Conservation (phyloP, 2,888 invertebrate genomes). For the Pyrrhosoma nymphula region DNA sequence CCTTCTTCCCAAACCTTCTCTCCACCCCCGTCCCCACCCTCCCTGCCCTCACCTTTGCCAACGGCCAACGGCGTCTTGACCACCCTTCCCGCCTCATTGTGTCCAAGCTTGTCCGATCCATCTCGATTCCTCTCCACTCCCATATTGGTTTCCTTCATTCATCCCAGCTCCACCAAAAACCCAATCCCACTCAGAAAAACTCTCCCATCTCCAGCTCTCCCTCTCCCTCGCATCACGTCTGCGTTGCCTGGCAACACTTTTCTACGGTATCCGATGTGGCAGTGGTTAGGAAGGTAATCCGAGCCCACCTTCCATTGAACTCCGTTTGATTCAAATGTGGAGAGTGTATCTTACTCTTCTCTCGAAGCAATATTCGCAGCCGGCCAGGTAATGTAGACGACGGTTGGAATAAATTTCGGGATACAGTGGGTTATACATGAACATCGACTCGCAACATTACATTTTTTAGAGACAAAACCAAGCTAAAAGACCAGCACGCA, state of each 20-base stretch:
- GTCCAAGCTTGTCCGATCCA: not conserved
- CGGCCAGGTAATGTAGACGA: too few species aligned
- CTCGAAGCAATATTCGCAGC: too few species aligned
- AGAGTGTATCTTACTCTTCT: not conserved
- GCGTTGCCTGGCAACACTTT: not conserved
- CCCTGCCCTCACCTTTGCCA: not conserved
- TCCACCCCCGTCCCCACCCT: not conserved
- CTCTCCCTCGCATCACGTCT: not conserved
- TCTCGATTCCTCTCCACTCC: conserved; percentile 7
- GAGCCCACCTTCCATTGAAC: not conserved
- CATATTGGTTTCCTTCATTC: not conserved
- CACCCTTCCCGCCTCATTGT: not conserved
- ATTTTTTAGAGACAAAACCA: too few species aligned
- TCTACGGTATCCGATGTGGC: not conserved
- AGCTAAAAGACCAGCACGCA: too few species aligned
- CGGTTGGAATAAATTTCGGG: too few species aligned
- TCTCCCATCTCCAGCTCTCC: not conserved
- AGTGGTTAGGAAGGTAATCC: not conserved
- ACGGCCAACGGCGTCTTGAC: not conserved
- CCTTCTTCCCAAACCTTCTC: not conserved
- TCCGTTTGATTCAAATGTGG: not conserved
- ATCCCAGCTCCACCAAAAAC: not conserved
- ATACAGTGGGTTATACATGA: too few species aligned
- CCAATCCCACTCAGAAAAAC: not conserved
- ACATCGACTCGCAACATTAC: too few species aligned